Percentiles rank a stretch among this genome's conserved stretches.
Evolutionary conservation across 2,888 invertebrate genomes (phyloP).

Genomic region (Linyphia triangularis): DNA sequence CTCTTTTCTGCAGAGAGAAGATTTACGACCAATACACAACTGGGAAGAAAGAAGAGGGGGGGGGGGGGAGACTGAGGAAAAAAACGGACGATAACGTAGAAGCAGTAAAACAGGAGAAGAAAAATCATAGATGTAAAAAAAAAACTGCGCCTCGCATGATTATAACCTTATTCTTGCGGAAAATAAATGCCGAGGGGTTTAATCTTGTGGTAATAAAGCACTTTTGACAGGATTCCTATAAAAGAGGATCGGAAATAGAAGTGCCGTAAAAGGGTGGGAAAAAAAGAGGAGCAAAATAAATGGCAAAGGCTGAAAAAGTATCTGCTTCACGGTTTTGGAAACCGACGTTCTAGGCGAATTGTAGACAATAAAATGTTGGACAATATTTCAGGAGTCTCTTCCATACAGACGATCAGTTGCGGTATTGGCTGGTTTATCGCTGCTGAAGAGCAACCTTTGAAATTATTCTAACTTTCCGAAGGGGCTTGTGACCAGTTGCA

Average conservation of each 20-base stretch:
- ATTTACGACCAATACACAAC: conserved; percentile 69
- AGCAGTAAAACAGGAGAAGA: conserved; percentile 55
- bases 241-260: conserved; percentile 72
- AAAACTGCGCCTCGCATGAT: conserved; percentile 72
- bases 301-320: conserved; percentile 72
- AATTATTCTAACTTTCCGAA: too few species aligned
- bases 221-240: conserved; percentile 75
- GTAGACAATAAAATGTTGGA: conserved; percentile 74
- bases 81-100: conserved; percentile 39
- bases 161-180: conserved; percentile 73
- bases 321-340: conserved; percentile 72
- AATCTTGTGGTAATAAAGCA: conserved; percentile 75
- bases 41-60: too few species aligned
- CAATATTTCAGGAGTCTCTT: conserved; percentile 60
- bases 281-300: conserved; percentile 72
- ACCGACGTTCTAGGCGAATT: conserved; percentile 61
- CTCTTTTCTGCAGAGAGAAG: conserved; percentile 44
- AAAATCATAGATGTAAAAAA: conserved; percentile 29
- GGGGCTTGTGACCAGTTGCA: too few species aligned
- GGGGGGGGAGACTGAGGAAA: conserved; percentile 11
- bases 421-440: conserved; percentile 51
- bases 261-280: conserved; percentile 64
- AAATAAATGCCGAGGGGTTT: conserved; percentile 74
- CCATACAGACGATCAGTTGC: conserved; percentile 22
- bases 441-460: background rate